Percentiles rank a stretch among this genome's conserved stretches.
Evolutionary conservation across 2,113 vertebrate species (phyloP).

Genomic region (Vulpes ferrilata): DNA sequence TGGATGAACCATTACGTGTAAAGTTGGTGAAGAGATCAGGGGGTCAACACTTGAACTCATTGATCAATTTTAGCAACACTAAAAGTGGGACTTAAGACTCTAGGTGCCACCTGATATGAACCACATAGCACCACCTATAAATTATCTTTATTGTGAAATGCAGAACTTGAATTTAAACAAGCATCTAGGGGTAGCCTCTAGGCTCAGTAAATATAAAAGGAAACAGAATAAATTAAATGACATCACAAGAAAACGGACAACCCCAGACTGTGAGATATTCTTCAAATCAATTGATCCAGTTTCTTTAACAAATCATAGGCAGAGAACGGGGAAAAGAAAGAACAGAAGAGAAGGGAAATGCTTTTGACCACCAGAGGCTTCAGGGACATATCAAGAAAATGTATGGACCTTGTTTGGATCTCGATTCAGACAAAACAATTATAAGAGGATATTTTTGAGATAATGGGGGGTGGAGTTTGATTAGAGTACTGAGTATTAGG

Average conservation of each 20-base stretch:
- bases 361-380: conserved; percentile 40
- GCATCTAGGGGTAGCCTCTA: not conserved
- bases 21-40: not conserved
- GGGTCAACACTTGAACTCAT: not conserved
- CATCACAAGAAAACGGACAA: not conserved
- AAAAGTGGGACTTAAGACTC: not conserved
- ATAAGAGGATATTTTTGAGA: conserved; percentile 54
- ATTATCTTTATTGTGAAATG: conserved; percentile 1
- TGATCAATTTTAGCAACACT: not conserved
- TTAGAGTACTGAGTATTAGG: conserved; percentile 20
- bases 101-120: not conserved
- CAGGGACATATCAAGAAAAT: conserved; percentile 30
- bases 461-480: conserved; percentile 37
- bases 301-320: conserved; percentile 13
- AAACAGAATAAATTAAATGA: not conserved
- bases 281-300: not conserved
- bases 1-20: not conserved
- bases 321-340: not conserved
- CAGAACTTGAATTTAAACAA: conserved; percentile 17
- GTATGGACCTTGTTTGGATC: not conserved
- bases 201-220: not conserved
- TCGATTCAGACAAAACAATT: conserved; percentile 43
- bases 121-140: not conserved
- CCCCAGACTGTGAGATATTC: not conserved
- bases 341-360: not conserved